A percentile compares a stretch with the other conserved stretches of the same genome.
Conservation (phyloP, 2,797 vertebrate genomes). For the Esox lucius region DNA sequence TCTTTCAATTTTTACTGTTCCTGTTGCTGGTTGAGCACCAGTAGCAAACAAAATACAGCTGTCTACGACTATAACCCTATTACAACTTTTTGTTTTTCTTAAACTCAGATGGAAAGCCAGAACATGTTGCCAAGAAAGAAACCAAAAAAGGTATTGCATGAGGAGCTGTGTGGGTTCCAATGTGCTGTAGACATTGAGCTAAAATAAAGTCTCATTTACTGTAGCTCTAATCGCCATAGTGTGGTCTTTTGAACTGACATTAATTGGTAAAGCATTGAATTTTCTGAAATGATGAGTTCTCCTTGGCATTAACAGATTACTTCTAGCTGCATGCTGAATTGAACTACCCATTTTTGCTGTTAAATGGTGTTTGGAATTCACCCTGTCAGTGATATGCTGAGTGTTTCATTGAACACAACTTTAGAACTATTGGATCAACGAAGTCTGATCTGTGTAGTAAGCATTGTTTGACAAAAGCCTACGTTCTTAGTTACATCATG, state of each 20-base stretch:
- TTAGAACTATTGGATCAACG: not conserved
- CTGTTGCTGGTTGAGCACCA: not conserved
- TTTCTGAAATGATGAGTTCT: not conserved
- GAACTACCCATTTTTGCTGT: not conserved
- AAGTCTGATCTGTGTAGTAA: not conserved
- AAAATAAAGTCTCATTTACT: not conserved
- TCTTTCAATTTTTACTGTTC: not conserved
- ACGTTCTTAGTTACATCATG: not conserved
- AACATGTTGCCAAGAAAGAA: constrained; percentile 44
- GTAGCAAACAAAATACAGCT: not conserved
- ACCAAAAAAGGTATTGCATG: constrained; percentile 65
- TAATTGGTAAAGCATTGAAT: not conserved
- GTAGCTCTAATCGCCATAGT: not conserved
- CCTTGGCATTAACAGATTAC: not conserved
- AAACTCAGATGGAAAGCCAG: constrained; percentile 69
- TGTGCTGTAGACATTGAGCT: not conserved
- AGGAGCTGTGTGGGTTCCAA: not conserved
- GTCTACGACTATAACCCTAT: not conserved
- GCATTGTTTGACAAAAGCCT: not conserved
- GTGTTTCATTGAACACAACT: not conserved
- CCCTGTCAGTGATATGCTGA: not conserved
- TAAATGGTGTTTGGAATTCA: not conserved
- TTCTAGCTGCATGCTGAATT: constrained; percentile 6
- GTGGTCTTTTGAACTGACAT: not conserved
- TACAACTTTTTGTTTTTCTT: constrained; percentile 43